phyloP scores from a whole-genome alignment of 2,888 invertebrate species.

The Drymonia ruficornis region DNA sequence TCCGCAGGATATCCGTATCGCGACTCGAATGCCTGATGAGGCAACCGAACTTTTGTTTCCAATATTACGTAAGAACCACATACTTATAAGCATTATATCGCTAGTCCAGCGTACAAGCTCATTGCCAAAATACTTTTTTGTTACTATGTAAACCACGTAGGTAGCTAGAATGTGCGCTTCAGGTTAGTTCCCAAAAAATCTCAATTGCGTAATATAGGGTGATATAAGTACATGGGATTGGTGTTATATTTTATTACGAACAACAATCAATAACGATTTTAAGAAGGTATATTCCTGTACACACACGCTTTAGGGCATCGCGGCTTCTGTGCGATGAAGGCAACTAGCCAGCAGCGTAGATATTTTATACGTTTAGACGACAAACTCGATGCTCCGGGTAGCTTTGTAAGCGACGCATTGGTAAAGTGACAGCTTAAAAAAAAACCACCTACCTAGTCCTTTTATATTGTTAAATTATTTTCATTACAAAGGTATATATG shows the following conservation, averaged over 20 bases:
- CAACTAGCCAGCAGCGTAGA: conserved; percentile 53
- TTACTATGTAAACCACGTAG: background rate
- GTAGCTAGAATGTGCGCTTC: too few relatives aligned
- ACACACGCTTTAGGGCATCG: conserved; percentile 41
- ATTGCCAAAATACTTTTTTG: background rate
- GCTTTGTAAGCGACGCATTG: conserved; percentile 51
- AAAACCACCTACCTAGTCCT: too few relatives aligned
- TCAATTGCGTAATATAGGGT: too few relatives aligned
- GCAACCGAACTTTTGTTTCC: conserved; percentile 51
- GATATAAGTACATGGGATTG: too few relatives aligned
- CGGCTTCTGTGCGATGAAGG: conserved; percentile 48
- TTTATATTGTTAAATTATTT: too few relatives aligned
- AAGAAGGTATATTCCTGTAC: background rate
- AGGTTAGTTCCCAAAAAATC: too few relatives aligned
- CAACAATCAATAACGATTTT: background rate
- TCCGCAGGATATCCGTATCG: conserved; percentile 72
- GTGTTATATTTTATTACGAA: background rate
- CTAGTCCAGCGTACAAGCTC: too few relatives aligned
- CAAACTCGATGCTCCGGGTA: conserved; percentile 53
- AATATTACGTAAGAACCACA: conserved; percentile 37
- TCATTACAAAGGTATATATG: too few relatives aligned
- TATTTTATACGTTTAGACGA: conserved; percentile 51
- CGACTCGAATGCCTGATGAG: conserved; percentile 81
- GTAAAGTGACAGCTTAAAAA: too few relatives aligned
- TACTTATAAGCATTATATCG: too few relatives aligned